A percentile compares a stretch with the other conserved stretches of the same genome.
phyloP scores from a whole-genome alignment of 2,797 vertebrate species.

The Etheostoma perlongum region DNA sequence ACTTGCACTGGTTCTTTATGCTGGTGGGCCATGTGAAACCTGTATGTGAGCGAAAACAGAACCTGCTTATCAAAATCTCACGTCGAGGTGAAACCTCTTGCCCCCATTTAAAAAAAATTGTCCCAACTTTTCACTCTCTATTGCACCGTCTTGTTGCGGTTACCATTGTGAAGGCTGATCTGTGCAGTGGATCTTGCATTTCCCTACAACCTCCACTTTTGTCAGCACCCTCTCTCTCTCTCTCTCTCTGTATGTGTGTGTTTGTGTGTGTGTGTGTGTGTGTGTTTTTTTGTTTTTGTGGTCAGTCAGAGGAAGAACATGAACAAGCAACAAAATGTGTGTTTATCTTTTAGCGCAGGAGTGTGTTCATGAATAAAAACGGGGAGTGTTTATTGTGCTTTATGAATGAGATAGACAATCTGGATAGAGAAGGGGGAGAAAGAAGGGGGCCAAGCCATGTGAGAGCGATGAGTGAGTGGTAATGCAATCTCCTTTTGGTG shows the following conservation, averaged over 20 bases:
- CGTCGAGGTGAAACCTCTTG: constrained; percentile 36
- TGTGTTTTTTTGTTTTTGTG: not conserved
- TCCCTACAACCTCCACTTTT: constrained; percentile 69
- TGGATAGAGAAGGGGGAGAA: constrained; percentile 27
- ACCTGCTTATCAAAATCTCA: constrained; percentile 68
- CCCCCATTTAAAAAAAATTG: not conserved
- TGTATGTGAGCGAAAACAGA: constrained; percentile 59
- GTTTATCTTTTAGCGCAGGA: constrained; percentile 50
- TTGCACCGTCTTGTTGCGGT: constrained; percentile 21
- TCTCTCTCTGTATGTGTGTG: not conserved
- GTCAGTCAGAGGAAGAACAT: constrained; percentile 26
- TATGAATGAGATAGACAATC: constrained; percentile 60
- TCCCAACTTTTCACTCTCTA: constrained; percentile 11
- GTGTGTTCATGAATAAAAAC: constrained; percentile 60
- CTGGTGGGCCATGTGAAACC: constrained; percentile 24
- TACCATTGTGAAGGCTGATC: constrained; percentile 42
- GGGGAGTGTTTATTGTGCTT: constrained; percentile 67
- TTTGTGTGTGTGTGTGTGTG: constrained; percentile 22
- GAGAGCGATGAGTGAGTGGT: constrained; percentile 75
- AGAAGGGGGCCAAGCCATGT: constrained; percentile 39
- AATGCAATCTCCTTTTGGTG: constrained; percentile 84
- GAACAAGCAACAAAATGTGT: constrained; percentile 55
- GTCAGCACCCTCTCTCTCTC: constrained; percentile 70
- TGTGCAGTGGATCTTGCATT: constrained; percentile 18
- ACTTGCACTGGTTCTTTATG: constrained; percentile 33